Evolutionary conservation across 1,140 invertebrate species (phyloP), one percentile per base, ranked within the genome.

Genomic region (Matsumurasca onukii): DNA sequence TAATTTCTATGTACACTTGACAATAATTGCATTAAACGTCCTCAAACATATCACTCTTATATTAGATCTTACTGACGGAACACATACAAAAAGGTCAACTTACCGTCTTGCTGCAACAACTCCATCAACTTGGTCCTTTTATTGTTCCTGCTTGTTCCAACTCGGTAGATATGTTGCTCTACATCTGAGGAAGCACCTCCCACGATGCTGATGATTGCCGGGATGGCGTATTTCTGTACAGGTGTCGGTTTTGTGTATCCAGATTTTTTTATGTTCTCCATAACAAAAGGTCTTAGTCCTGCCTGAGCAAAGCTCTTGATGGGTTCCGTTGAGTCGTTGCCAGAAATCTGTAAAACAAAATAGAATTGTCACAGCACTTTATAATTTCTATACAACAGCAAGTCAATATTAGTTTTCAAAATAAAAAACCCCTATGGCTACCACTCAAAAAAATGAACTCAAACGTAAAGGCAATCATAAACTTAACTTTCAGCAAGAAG

Each of bases 151-250:
- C n/a, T n/a, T n/a, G n/a, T n/a, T 0, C 52, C 2, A 0, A 97
- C 91, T 78, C 92, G 81, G 64, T 88, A 82, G 70, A 99, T 88
- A 0, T 81, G 82, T 79, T 99, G 97, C 59, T 89, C 85, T 0
- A 99, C 94, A 79, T 98, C 95, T 0, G 86, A 80, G 75, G 92
- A 97, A 1, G 96, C 96, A 24, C 92, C 92, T 0, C 96, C 96
- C 31, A 99, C 97, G 74, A 98, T 89, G 48, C 69, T 80, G 76
- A 88, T 78, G 39, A 98, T 89, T 17, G 93, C 89, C 0, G 97
- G 95, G 55, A 98, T 89, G 0, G 93, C 88, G 71, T 91, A 82
- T 75, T 97, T 96, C 76, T 99, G 97, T 45, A 99, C 91, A 0
- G 97, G 96, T 0, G 97, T 98, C 0, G 96, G 95, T 73, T 88